phyloP scores from a whole-genome alignment of 2,888 invertebrate genomes.

The Branchinecta sandiegonensis region DNA sequence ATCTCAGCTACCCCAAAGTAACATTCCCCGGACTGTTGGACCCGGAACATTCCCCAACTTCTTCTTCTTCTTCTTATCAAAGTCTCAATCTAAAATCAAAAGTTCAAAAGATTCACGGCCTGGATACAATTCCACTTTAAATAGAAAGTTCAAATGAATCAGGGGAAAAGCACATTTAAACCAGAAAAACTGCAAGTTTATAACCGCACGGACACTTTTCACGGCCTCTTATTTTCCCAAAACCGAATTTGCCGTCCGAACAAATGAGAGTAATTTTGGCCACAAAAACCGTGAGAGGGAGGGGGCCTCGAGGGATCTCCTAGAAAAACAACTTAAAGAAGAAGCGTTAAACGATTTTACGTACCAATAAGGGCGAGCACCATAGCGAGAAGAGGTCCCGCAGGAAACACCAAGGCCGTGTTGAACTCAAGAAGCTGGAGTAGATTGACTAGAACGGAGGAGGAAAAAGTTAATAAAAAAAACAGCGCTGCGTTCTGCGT shows the following conservation, averaged over 20 bases:
- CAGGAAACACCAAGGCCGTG: constrained; percentile 81
- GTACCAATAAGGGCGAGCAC: constrained; percentile 95
- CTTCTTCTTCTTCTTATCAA: too few relatives aligned
- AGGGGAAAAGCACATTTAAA: too few relatives aligned
- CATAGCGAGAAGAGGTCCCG: constrained; percentile 89
- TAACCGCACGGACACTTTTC: too few relatives aligned
- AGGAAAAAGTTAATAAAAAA: constrained; percentile 20
- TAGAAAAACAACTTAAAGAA: background rate
- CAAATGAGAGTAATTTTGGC: background rate
- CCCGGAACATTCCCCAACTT: too few relatives aligned
- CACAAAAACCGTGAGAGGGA: background rate
- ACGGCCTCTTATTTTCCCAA: background rate
- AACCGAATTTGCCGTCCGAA: background rate
- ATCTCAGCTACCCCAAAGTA: too few relatives aligned
- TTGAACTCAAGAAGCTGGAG: constrained; percentile 97
- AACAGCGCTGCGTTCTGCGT: background rate
- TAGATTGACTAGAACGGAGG: constrained; percentile 67
- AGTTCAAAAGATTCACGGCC: too few relatives aligned
- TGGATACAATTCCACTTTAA: too few relatives aligned
- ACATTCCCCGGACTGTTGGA: too few relatives aligned
- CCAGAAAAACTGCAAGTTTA: too few relatives aligned
- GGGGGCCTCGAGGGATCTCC: background rate
- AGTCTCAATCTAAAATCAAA: too few relatives aligned
- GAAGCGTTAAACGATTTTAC: constrained; percentile 35
- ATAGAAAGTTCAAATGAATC: too few relatives aligned